phyloP scores from a whole-genome alignment of 2,888 invertebrate genomes.

The Cancer borealis region DNA sequence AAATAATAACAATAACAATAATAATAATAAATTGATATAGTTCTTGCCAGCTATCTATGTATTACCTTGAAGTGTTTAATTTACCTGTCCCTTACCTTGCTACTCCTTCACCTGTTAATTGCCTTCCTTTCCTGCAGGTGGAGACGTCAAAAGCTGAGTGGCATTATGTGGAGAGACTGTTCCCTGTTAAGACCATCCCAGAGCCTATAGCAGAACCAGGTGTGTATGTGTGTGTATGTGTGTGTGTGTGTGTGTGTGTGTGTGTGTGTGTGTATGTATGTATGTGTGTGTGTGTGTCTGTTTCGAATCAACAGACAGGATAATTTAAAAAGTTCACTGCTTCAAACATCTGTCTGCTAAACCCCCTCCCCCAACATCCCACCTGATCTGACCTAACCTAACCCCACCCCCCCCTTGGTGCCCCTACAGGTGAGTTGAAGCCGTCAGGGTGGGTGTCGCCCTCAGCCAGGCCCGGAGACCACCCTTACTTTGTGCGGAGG shows the following conservation, averaged over 20 bases:
- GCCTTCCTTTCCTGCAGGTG: constrained; percentile 31
- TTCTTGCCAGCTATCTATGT: no score
- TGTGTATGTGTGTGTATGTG: constrained; percentile 8
- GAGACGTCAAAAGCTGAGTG: constrained; percentile 68
- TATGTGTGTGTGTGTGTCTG: no score
- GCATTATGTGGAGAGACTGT: constrained; percentile 67
- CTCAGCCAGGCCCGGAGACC: constrained; percentile 64
- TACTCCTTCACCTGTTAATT: neutral
- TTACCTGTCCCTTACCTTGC: neutral
- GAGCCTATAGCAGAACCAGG: constrained; percentile 61
- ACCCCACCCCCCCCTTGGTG: neutral
- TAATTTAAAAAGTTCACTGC: no score
- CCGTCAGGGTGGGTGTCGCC: constrained; percentile 72
- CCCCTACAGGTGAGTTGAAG: constrained; percentile 64
- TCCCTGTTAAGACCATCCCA: constrained; percentile 52
- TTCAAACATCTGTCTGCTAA: no score
- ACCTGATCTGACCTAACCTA: neutral
- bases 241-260: no score
- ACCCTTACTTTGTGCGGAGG: constrained; percentile 68
- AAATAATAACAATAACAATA: no score
- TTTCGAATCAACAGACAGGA: neutral
- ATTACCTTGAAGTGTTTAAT: no score
- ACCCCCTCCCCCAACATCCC: neutral
- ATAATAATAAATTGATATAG: no score
- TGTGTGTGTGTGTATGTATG: neutral